Conservation (phyloP, 2,888 invertebrate genomes). For the Chalcis sispes region DNA sequence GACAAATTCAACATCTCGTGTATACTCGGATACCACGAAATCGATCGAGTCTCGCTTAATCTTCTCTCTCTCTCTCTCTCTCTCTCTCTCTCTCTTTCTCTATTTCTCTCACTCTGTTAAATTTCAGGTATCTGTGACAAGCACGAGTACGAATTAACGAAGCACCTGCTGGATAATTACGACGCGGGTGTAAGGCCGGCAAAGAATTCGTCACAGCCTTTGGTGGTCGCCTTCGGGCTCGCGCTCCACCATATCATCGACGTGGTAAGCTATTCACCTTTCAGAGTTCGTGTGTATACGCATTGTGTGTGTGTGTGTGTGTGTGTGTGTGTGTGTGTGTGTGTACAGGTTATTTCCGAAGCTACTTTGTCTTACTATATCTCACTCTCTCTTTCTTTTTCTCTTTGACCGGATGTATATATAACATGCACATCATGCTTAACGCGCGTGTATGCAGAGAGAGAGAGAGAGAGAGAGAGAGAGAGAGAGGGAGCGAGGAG, state of each 20-base stretch:
- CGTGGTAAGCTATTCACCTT: slow-evolving; percentile 81
- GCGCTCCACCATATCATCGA: slow-evolving; percentile 91
- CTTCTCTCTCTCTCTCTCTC: background rate
- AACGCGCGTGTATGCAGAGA: too few relatives aligned
- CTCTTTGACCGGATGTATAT: too few relatives aligned
- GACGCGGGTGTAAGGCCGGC: slow-evolving; percentile 88
- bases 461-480: background rate
- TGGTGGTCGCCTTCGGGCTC: slow-evolving; percentile 88
- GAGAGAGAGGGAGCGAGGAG: background rate
- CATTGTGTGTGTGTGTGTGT: too few relatives aligned
- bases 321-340: too few relatives aligned
- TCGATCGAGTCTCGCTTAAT: too few relatives aligned
- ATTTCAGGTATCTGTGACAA: slow-evolving; percentile 78
- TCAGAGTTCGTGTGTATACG: background rate
- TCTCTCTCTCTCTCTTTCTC: too few relatives aligned
- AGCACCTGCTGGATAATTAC: slow-evolving; percentile 85
- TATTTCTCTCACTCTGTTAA: too few relatives aligned
- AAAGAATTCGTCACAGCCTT: slow-evolving; percentile 85
- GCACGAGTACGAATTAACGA: slow-evolving; percentile 85
- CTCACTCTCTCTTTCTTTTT: too few relatives aligned
- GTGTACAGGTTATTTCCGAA: too few relatives aligned
- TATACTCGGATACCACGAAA: background rate
- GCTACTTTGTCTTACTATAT: too few relatives aligned
- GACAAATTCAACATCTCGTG: background rate
- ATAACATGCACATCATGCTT: too few relatives aligned